Conservation (phyloP, 2,888 invertebrate species). For the Theretra japonica region DNA sequence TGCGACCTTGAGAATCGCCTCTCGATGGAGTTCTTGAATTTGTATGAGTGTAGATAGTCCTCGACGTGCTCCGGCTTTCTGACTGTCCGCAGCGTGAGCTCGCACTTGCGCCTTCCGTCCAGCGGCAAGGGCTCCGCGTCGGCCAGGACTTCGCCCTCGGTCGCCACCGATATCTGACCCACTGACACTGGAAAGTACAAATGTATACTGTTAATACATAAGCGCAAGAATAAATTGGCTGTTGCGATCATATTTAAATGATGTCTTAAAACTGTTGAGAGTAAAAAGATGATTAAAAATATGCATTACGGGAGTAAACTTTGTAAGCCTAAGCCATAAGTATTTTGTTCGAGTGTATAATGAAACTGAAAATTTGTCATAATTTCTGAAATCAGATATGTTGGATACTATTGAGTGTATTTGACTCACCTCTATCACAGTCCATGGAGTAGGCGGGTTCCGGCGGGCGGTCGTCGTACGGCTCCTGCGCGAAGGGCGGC, state of each 20-base stretch:
- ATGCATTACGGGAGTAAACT: too few species aligned
- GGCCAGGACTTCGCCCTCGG: conserved; percentile 42
- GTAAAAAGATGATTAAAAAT: too few species aligned
- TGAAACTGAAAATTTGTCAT: too few species aligned
- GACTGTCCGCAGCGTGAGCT: conserved; percentile 65
- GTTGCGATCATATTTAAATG: too few species aligned
- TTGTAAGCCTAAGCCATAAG: too few species aligned
- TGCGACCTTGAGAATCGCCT: conserved; percentile 90
- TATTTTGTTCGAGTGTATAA: too few species aligned
- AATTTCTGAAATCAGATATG: neutral
- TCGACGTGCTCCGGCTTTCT: conserved; percentile 78
- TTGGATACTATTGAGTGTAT: neutral
- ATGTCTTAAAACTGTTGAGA: too few species aligned
- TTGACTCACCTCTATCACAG: conserved; percentile 66
- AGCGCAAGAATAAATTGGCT: too few species aligned
- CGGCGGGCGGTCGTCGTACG: conserved; percentile 55
- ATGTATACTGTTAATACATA: neutral
- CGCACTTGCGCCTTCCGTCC: conserved; percentile 63
- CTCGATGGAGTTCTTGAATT: conserved; percentile 97
- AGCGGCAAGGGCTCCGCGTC: conserved; percentile 56
- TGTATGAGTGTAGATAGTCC: conserved; percentile 88
- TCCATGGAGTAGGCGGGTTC: conserved; percentile 66
- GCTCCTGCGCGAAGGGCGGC: conserved; percentile 57
- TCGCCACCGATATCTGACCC: conserved; percentile 39
- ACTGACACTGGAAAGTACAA: conserved; percentile 45